Conservation (phyloP, 2,888 invertebrate genomes). For the Amphiduros pacificus region DNA sequence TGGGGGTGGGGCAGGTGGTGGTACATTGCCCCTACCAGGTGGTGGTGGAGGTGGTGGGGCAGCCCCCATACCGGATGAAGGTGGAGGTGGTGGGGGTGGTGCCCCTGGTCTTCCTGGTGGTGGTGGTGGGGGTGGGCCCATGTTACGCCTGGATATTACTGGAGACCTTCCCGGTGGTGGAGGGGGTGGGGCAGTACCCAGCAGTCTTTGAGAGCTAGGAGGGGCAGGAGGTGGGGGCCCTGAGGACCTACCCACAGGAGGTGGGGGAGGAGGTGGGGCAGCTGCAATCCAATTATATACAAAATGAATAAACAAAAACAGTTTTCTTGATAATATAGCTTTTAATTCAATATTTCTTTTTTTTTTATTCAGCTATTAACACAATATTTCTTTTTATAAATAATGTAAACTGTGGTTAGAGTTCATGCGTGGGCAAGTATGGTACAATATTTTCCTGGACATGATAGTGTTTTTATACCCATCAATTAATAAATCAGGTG, state of each 20-base stretch:
- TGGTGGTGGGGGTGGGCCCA: slow-evolving; percentile 24
- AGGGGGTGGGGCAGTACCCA: background rate
- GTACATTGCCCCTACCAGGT: background rate
- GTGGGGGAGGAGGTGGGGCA: slow-evolving; percentile 14
- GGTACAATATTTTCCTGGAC: no score
- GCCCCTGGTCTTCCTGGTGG: slow-evolving; percentile 13
- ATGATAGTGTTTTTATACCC: no score
- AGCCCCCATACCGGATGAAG: background rate
- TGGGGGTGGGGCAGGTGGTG: slow-evolving; percentile 17
- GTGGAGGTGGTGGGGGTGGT: slow-evolving; percentile 25
- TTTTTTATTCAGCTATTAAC: no score
- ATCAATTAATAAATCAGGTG: no score
- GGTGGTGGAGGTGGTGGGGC: slow-evolving; percentile 7
- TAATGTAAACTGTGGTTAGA: no score
- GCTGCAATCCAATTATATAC: slow-evolving; percentile 9
- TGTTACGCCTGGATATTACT: no score
- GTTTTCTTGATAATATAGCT: background rate
- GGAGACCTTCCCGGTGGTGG: background rate
- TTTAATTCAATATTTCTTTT: no score
- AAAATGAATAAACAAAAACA: background rate
- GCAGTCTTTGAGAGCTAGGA: slow-evolving; percentile 21
- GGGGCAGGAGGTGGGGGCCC: slow-evolving; percentile 11
- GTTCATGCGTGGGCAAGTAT: no score
- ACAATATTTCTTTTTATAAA: no score
- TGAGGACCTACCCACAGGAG: no score